These are phyloP conservation scores for Cyclargus thomasi DNA, from an alignment of 1,140 invertebrate genomes.

Conservation along the genomic window DNA sequence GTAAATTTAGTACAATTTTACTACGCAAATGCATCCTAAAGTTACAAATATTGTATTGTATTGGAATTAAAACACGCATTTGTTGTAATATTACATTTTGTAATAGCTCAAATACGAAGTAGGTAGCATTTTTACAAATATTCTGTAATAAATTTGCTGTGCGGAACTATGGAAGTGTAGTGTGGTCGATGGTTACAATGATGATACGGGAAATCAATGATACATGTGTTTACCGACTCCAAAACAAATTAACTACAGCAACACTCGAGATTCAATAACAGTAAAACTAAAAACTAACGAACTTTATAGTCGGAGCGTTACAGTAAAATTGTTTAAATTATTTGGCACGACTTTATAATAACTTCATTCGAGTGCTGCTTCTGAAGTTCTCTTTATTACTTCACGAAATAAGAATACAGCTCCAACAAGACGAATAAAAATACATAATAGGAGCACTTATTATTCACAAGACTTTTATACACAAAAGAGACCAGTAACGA, in stretches of 20 bases:
- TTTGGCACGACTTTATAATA: constrained; percentile 7
- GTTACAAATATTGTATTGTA: too few species aligned
- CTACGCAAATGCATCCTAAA: too few species aligned
- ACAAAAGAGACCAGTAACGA: constrained; percentile 30
- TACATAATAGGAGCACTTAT: constrained; percentile 24
- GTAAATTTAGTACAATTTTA: too few species aligned
- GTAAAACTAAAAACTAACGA: neutral
- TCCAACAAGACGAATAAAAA: constrained; percentile 14
- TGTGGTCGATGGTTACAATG: too few species aligned
- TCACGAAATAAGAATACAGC: constrained; percentile 16
- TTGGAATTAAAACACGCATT: too few species aligned
- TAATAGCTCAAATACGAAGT: too few species aligned
- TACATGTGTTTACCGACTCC: too few species aligned
- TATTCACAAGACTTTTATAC: constrained; percentile 29
- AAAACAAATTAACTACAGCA: neutral
- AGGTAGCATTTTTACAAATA: too few species aligned
- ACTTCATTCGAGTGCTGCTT: constrained; percentile 10
- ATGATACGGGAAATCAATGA: too few species aligned
- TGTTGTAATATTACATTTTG: too few species aligned
- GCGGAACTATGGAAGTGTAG: too few species aligned
- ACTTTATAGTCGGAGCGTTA: neutral
- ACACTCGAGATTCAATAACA: neutral
- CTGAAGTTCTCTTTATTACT: constrained; percentile 15
- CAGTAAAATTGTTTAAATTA: constrained; percentile 8
- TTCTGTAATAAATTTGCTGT: too few species aligned